A percentile compares a stretch with the other conserved stretches of the same genome.
Conservation (phyloP, 2,888 invertebrate genomes). For the Andrena praecox region DNA sequence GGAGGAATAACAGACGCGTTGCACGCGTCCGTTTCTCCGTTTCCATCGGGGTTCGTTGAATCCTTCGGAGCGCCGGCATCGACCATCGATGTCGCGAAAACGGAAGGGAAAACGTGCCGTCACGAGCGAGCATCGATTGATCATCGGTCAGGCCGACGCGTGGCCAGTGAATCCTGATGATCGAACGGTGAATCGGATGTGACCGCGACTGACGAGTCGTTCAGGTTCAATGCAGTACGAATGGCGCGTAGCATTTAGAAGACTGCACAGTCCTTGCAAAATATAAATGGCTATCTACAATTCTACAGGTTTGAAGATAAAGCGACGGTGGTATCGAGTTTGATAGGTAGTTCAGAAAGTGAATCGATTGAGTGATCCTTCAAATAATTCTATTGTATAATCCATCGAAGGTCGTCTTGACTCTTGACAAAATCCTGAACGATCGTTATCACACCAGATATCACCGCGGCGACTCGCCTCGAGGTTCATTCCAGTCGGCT, state of each 20-base stretch:
- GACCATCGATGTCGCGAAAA: conserved; percentile 58
- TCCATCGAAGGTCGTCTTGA: not conserved
- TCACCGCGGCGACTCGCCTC: conserved; percentile 31
- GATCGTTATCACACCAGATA: not conserved
- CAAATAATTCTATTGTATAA: not conserved
- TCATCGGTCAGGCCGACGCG: conserved; percentile 64
- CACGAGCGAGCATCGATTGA: conserved; percentile 66
- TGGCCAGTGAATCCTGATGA: conserved; percentile 47
- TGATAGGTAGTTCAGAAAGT: not conserved
- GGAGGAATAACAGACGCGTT: conserved; percentile 24
- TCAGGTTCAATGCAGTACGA: not conserved
- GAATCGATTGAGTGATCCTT: not conserved
- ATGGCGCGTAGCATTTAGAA: conserved; percentile 11
- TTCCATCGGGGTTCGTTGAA: conserved; percentile 67
- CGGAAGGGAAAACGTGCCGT: conserved; percentile 64
- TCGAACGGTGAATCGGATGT: conserved; percentile 36
- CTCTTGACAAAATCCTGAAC: not conserved
- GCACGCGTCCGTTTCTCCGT: conserved; percentile 44
- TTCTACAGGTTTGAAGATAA: too few relatives aligned
- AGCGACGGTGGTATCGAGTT: not conserved
- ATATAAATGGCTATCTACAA: not conserved
- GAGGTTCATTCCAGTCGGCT: conserved; percentile 35
- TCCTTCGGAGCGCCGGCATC: conserved; percentile 53
- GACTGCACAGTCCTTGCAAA: conserved; percentile 2
- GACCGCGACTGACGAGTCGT: not conserved